Evolutionary conservation across 2,797 vertebrate genomes (phyloP).

Genomic region (Argyrosomus regius): DNA sequence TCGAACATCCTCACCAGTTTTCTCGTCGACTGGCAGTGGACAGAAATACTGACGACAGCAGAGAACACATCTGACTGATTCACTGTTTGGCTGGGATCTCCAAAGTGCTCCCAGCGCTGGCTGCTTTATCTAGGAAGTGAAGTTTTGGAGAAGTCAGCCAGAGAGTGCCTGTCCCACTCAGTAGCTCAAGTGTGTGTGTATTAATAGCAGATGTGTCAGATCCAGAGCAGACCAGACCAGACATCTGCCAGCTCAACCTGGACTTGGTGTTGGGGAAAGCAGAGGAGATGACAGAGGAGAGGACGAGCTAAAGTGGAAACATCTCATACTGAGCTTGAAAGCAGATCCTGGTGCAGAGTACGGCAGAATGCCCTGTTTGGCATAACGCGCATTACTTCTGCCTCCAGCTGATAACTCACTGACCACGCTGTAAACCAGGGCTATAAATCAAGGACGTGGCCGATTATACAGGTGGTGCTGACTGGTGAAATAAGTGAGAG

Average conservation of each 20-base stretch:
- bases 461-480: neutral
- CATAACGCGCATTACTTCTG: slow-evolving; percentile 22
- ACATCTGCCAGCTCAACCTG: slow-evolving; percentile 48
- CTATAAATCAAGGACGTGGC: neutral
- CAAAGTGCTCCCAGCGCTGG: slow-evolving; percentile 2
- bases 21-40: neutral
- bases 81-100: slow-evolving; percentile 16
- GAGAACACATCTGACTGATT: slow-evolving; percentile 22
- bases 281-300: slow-evolving; percentile 11
- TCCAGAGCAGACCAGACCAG: slow-evolving; percentile 32
- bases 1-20: neutral
- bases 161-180: slow-evolving; percentile 32
- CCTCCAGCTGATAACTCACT: slow-evolving; percentile 26
- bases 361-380: slow-evolving; percentile 6
- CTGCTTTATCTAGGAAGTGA: slow-evolving; percentile 46
- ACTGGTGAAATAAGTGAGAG: no score
- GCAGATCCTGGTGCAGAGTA: slow-evolving; percentile 7
- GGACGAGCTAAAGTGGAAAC: slow-evolving; percentile 18
- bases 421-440: neutral
- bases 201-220: slow-evolving; percentile 65
- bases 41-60: slow-evolving; percentile 2
- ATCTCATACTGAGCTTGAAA: slow-evolving; percentile 9
- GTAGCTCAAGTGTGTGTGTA: slow-evolving; percentile 33
- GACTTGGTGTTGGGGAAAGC: slow-evolving; percentile 27
- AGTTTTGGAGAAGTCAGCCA: slow-evolving; percentile 48